Conservation (phyloP, 2,888 invertebrate genomes). For the Isotomurus palustris region DNA sequence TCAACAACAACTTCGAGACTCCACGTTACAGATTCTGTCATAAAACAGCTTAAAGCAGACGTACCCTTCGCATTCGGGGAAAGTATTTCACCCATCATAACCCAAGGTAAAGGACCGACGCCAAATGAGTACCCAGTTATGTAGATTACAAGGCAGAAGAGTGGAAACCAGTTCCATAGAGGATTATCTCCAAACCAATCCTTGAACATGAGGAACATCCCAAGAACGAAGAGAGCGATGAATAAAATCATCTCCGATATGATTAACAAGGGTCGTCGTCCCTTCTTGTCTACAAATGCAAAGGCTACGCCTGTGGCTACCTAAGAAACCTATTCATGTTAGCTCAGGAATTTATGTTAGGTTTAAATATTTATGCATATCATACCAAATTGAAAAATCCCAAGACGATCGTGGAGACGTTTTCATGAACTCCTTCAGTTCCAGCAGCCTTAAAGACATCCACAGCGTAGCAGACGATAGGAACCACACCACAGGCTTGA, state of each 20-base stretch:
- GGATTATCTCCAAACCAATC: background rate
- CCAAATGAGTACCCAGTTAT: slow-evolving; percentile 16
- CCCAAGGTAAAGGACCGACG: slow-evolving; percentile 20
- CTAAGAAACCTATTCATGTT: background rate
- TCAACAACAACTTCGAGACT: background rate
- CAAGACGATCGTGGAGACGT: slow-evolving; percentile 11
- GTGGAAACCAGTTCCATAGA: slow-evolving; percentile 3
- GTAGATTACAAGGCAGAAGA: slow-evolving; percentile 12
- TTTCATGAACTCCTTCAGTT: slow-evolving; percentile 8
- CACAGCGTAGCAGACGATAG: slow-evolving; percentile 24
- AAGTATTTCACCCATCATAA: slow-evolving; percentile 17
- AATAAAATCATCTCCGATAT: slow-evolving; percentile 10
- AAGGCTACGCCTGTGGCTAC: slow-evolving; percentile 12
- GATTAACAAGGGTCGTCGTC: slow-evolving; percentile 9
- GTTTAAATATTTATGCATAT: too few species aligned
- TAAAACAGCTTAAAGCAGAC: background rate
- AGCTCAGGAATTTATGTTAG: too few species aligned
- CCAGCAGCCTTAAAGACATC: slow-evolving; percentile 22
- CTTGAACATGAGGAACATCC: slow-evolving; percentile 4
- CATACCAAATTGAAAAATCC: slow-evolving; percentile 14
- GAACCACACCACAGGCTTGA: slow-evolving; percentile 21
- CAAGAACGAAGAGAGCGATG: slow-evolving; percentile 5
- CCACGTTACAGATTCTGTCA: background rate
- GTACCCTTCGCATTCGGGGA: slow-evolving; percentile 9
- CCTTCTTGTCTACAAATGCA: slow-evolving; percentile 15